Base-by-base conservation (phyloP, 1,140 invertebrate genomes). In the Micrasema minimum region DNA sequence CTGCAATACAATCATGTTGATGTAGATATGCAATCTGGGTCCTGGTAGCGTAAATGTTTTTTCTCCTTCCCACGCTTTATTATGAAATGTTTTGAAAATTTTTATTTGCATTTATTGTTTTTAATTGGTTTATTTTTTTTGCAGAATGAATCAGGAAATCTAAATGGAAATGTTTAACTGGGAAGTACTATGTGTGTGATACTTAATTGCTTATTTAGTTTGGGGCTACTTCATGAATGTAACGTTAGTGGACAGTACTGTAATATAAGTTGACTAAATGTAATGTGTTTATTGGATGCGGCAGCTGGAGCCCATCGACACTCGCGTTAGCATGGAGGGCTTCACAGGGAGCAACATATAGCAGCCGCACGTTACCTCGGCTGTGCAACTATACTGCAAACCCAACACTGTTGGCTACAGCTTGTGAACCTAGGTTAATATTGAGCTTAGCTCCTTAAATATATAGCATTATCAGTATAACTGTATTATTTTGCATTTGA, bases 321-420 rank as follows among this genome's bases (percentile, higher is more conserved):
- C 74, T 4, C 62, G 74, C 43, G 74, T 75, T 11, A 75, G 65
- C 48, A 73, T 75, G 71, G 74, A 75, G n/a, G 74, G 74, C 37
- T 57, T 75, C 48, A 73, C 71, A 12, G 74, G 74, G 12, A 75
- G 74, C 59, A 75, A 75, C 45, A 75, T 75, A 31, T 75, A 71
- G 66, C 38, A 50, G 5, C 23, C 11, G 3, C 46, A 59, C 22
- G 23, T 41, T 62, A 62, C 35, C 14, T 59, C n/a, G 59, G 59
- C 59, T 62, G 59, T 62, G 59, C 43, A 62, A n/a, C 14, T 23
- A 38, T 62, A 45, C 37, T 20, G 55, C 37, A 26, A 23, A 31
- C n/a, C 18, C n/a, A 59, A 12, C 35, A 59, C 38, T 53, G 26
- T 38, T 59, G 31, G 46, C 31, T 59, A 59, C 55, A 38, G 55